Conservation (phyloP, 2,797 vertebrate genomes). For the Telmatherina bonti region DNA sequence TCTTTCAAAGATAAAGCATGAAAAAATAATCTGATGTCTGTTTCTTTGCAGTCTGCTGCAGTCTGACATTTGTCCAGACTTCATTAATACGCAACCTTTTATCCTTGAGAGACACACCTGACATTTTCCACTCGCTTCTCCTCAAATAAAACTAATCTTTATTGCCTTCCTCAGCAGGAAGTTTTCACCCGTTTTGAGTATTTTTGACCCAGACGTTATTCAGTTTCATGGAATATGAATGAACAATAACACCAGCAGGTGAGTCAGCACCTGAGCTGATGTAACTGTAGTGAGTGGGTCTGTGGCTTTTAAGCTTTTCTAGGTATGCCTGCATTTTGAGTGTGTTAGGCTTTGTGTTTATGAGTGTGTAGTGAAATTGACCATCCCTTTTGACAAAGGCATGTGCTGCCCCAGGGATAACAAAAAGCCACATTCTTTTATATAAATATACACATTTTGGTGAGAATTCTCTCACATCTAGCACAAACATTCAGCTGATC, state of each 20-base stretch:
- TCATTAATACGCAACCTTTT: conserved; percentile 52
- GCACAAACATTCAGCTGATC: too few relatives aligned
- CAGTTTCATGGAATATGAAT: conserved; percentile 44
- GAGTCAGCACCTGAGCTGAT: conserved; percentile 40
- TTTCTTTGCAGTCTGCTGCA: neutral
- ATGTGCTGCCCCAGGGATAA: too few relatives aligned
- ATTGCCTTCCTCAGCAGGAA: conserved; percentile 17
- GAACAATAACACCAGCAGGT: conserved; percentile 14
- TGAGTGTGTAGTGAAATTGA: conserved; percentile 14
- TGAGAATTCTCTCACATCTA: too few relatives aligned
- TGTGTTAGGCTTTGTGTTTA: conserved; percentile 17
- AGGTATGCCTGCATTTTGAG: conserved; percentile 14
- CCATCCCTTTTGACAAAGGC: conserved; percentile 2
- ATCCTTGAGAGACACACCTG: conserved; percentile 44
- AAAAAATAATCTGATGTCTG: neutral
- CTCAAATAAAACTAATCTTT: conserved; percentile 47
- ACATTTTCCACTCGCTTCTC: conserved; percentile 45
- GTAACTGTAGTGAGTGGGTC: conserved; percentile 34
- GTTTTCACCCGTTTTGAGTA: neutral
- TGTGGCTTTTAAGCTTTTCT: conserved; percentile 15
- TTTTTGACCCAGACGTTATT: conserved; percentile 32
- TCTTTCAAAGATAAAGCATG: too few relatives aligned
- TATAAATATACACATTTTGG: too few relatives aligned
- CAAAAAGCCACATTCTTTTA: too few relatives aligned
- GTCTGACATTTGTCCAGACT: conserved; percentile 56